These are phyloP conservation scores for Volucella bombylans DNA, from an alignment of 2,888 invertebrate genomes.

Conservation along the genomic window DNA sequence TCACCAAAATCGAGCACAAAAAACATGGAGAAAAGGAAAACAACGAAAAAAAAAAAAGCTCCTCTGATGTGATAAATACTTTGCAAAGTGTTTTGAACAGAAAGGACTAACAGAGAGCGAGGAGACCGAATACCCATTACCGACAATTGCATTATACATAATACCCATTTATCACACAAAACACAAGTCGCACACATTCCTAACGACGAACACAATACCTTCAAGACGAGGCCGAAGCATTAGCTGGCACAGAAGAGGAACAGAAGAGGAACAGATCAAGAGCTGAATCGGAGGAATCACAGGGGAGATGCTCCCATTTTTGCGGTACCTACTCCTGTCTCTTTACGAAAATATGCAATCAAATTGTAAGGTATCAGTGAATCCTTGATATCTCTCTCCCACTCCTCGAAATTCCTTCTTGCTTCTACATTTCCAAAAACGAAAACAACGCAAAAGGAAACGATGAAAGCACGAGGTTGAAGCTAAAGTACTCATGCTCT, in stretches of 20 bases:
- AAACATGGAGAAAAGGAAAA: background rate
- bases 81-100: conserved; percentile 36
- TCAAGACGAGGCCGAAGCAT: background rate
- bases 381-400: conserved; percentile 44
- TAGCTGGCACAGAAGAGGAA: too few relatives aligned
- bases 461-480: conserved; percentile 48
- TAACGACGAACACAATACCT: background rate
- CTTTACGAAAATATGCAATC: conserved; percentile 60
- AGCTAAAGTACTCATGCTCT: background rate
- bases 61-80: conserved; percentile 61
- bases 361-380: conserved; percentile 49
- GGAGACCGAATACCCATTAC: conserved; percentile 62
- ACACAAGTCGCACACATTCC: conserved; percentile 19
- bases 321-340: background rate
- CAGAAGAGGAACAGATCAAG: too few relatives aligned
- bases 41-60: conserved; percentile 6
- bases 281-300: too few relatives aligned
- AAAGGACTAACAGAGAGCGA: conserved; percentile 18
- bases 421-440: background rate
- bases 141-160: conserved; percentile 65
- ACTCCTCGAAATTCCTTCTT: background rate
- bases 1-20: conserved; percentile 23
- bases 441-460: conserved; percentile 20
- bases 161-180: conserved; percentile 52
- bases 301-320: conserved; percentile 42